phyloP scores from a whole-genome alignment of 2,797 vertebrate genomes.

The Mareca penelope region DNA sequence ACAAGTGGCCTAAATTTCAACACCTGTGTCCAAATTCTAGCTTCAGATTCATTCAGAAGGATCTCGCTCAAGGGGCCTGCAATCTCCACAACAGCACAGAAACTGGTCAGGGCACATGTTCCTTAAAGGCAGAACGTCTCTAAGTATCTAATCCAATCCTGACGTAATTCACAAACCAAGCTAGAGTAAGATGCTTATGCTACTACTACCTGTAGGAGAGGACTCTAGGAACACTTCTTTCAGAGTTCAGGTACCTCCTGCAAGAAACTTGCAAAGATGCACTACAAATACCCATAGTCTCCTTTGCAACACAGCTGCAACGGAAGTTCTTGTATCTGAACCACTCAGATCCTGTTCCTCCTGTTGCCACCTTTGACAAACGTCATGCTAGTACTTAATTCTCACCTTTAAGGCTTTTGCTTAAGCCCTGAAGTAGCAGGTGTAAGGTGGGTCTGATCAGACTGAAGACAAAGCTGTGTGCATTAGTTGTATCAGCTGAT shows the following conservation, averaged over 20 bases:
- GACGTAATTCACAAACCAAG: not conserved
- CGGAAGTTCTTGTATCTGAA: not conserved
- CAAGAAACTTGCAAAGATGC: not conserved
- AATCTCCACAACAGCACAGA: not conserved
- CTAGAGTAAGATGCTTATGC: accelerated
- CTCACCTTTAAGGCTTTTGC: not conserved
- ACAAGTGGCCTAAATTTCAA: not conserved
- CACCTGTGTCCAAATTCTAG: not conserved
- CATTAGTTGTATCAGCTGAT: not conserved
- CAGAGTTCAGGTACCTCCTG: not conserved
- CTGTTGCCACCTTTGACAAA: not conserved
- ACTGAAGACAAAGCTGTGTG: not conserved
- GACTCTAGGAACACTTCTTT: not conserved
- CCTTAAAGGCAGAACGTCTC: not conserved
- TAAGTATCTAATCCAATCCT: not conserved
- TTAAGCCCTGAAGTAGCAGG: not conserved
- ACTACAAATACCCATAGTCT: not conserved
- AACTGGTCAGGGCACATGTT: not conserved
- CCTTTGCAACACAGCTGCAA: not conserved
- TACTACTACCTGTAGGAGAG: not conserved
- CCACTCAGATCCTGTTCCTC: not conserved
- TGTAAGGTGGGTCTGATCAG: not conserved
- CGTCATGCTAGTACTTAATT: not conserved
- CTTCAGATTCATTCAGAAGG: not conserved
- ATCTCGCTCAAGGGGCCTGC: not conserved